Percentiles rank a stretch among this genome's conserved stretches.
These are phyloP conservation scores for Poeciliopsis occidentalis DNA, from an alignment of 2,113 vertebrate genomes.

Conservation along the genomic window DNA sequence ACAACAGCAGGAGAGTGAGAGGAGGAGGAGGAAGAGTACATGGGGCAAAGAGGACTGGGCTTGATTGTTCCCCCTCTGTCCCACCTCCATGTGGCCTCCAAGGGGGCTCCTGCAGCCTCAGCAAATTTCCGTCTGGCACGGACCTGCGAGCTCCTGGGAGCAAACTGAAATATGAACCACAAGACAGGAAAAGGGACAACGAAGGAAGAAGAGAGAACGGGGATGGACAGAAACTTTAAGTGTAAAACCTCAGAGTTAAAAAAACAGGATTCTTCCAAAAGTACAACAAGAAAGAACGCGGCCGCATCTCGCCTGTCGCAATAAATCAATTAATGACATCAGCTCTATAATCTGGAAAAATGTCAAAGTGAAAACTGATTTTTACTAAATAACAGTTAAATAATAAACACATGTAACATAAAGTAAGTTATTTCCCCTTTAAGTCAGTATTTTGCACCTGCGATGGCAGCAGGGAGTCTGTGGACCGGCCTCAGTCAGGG, in stretches of 20 bases:
- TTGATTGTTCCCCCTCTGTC: constrained; percentile 87
- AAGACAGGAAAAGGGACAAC: constrained; percentile 73
- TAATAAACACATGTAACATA: too few relatives aligned
- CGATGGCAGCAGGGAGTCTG: too few relatives aligned
- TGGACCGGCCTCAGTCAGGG: too few relatives aligned
- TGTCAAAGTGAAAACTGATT: background rate
- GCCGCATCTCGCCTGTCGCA: too few relatives aligned
- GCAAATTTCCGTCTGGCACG: constrained; percentile 92
- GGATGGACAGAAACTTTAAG: constrained; percentile 62
- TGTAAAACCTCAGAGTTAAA: constrained; percentile 25
- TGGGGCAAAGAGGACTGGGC: constrained; percentile 81
- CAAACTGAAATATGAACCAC: constrained; percentile 94
- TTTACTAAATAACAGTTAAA: too few relatives aligned
- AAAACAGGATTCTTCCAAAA: too few relatives aligned
- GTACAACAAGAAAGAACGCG: too few relatives aligned
- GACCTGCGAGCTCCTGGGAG: constrained; percentile 93
- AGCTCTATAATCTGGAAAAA: too few relatives aligned
- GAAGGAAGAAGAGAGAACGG: constrained; percentile 41
- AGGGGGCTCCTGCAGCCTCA: constrained; percentile 89
- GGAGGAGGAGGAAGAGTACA: constrained; percentile 52
- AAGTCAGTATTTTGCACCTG: too few relatives aligned
- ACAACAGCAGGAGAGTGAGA: constrained; percentile 44
- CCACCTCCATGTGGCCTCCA: constrained; percentile 93
- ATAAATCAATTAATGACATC: too few relatives aligned
- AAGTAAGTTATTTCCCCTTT: too few relatives aligned